Base-by-base conservation (phyloP, 2,888 invertebrate genomes). In the Oscheius myriophilus region DNA sequence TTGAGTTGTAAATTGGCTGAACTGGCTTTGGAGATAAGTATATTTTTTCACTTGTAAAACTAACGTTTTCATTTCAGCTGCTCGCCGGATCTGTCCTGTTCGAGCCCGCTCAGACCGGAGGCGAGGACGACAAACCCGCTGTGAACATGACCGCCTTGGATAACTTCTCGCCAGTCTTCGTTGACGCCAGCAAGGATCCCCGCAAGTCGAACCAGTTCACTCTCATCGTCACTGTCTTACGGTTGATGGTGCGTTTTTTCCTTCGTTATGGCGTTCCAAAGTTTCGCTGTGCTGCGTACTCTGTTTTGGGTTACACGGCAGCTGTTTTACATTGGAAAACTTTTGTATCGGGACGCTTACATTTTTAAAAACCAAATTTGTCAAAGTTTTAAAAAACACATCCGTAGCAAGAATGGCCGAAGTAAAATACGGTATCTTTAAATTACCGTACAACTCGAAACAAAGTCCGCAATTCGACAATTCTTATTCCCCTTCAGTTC, bases 31-130 rank as follows among this genome's bases (percentile, higher is more conserved):
- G n/a, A n/a, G n/a, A 33, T 33, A 9, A 49, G 49, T 21, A 4
- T 49, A 49, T 33, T 33, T 33, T 6, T 33, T 33, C 3, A 33
- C 33, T 33, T 33, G 57, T 39, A 26, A 26, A 54, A 18, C 2
- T 25, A 54, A 12, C 12, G 12, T 18, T 42, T 57, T 39, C n/a
- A n/a, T n/a, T 57, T 57, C 25, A 57, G 61, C 46, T 61, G 49
- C 14, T 61, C n/a, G 49, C 33, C 18, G 33, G n/a, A 16, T 14
- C 25, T 21, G 18, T 53, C 6, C 18, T 63, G 52, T 51, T 54
- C n/a, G 41, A 21, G n/a, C 18, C 23, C 25, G 49, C 66, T 2
- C 49, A 61, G 46, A 18, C 25, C 9, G 54, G 18, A 54, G 25
- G 18, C 16, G 61, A 61, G 16, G 26, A 14, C 49, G 23, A 11